Conservation (phyloP, 2,888 invertebrate genomes). For the Pherbina coryleti region DNA sequence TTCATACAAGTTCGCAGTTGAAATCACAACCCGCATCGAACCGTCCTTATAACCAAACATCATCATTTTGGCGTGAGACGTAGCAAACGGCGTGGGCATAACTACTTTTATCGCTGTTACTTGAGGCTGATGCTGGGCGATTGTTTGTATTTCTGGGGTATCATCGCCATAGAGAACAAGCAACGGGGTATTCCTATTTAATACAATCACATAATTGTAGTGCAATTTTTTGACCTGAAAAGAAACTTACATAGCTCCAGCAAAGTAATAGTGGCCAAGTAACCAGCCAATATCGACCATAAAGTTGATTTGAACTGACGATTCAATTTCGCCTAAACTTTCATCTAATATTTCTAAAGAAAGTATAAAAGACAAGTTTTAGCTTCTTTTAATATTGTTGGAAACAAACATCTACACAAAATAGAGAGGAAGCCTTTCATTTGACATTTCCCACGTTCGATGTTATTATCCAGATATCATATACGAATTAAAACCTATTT, state of each 20-base stretch:
- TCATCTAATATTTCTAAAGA: constrained; percentile 80
- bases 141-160: constrained; percentile 73
- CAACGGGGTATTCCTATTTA: constrained; percentile 76
- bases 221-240: background rate
- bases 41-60: constrained; percentile 85
- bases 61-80: constrained; percentile 94
- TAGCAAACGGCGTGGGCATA: constrained; percentile 84
- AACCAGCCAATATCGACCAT: constrained; percentile 94
- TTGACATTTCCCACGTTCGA: background rate
- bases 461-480: no score
- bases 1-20: constrained; percentile 91
- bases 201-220: background rate
- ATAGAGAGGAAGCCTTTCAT: background rate
- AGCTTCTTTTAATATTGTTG: no score
- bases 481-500: background rate
- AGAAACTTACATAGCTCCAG: constrained; percentile 75
- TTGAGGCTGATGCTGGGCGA: constrained; percentile 74
- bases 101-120: constrained; percentile 78
- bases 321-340: constrained; percentile 81
- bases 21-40: constrained; percentile 86
- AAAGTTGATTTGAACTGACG: constrained; percentile 90
- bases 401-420: no score
- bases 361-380: background rate
- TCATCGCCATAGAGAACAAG: constrained; percentile 85
- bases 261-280: constrained; percentile 84